Percentiles rank a stretch among this genome's conserved stretches.
Conservation (phyloP, 37 sponge, comb jelly and placozoan genomes). For the Beroe forskalii region DNA sequence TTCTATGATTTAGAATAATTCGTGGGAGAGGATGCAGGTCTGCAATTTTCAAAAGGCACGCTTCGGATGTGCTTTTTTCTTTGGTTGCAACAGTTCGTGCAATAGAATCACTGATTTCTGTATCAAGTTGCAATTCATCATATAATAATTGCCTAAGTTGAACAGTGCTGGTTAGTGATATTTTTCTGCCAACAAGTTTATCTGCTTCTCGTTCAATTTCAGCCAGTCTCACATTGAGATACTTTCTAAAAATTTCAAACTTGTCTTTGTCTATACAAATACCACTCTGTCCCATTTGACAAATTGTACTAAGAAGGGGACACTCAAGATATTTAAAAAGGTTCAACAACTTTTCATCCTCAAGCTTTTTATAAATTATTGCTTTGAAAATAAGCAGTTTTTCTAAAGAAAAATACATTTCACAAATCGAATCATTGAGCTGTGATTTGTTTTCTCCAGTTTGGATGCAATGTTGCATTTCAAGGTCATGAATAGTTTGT, state of each 20-base stretch:
- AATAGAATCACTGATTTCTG: neutral
- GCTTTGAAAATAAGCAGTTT: neutral
- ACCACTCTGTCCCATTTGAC: constrained; percentile 43
- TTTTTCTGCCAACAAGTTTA: neutral
- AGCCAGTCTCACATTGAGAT: neutral
- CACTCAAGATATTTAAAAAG: neutral
- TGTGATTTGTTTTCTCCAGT: too few relatives aligned
- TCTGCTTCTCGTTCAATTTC: constrained; percentile 34
- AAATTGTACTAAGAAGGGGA: constrained; percentile 21
- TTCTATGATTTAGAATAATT: constrained; percentile 42
- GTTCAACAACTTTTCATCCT: neutral
- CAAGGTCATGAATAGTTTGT: neutral
- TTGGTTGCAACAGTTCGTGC: neutral
- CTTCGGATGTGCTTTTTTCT: constrained; percentile 57
- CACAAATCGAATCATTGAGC: neutral
- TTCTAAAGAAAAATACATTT: neutral
- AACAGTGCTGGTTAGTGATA: neutral
- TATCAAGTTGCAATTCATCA: constrained; percentile 17
- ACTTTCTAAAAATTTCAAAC: neutral
- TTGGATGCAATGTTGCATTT: neutral
- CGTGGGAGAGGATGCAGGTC: constrained; percentile 10
- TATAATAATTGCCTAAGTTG: constrained; percentile 30
- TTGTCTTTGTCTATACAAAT: constrained; percentile 14
- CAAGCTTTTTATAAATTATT: neutral
- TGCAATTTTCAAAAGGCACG: constrained; percentile 38